Base-by-base conservation (phyloP, 2,113 vertebrate genomes). In the Eublepharis macularius region DNA sequence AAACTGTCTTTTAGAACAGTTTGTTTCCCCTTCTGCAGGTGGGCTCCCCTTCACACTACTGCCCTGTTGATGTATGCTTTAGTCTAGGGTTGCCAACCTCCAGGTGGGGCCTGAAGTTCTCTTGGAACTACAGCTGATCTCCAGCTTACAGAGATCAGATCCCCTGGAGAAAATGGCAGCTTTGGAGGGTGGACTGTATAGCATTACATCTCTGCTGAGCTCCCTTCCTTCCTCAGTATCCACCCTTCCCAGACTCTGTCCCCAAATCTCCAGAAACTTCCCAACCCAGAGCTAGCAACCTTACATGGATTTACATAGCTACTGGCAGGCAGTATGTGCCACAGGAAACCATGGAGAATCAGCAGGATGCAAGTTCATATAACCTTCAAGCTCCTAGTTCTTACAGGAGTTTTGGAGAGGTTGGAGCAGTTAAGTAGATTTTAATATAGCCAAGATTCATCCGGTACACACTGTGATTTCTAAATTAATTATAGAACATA, bases 21-120 rank as follows among this genome's bases (percentile, higher is more conserved):
- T 13, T 73, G 43, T 74, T 74, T 72, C 70, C n/a, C 34, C 34
- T 65, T 65, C n/a, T 1, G 39, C 49, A 14, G 36, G 47, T 4
- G 74, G 4, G 5, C 51, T 57, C 24, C 36, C 34, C 0, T 11
- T 0, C 0, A 0, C 2, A 0, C 10, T 49, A 12, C 12, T 29
- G 11, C 14, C 32, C 34, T 21, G 14, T 6, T 84, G 36, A 39
- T 60, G 32, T 57, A 39, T 74, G 45, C 51, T 41, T 32, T 47
- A 2, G 21, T 24, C 51, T 21, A 17, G 60, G 21, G 57, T 60
- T 60, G 57, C 57, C 19, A 24, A 24, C 57, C 1, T 21, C 57
- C 57, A 60, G 57, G 6, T 24, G 6, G 57, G 21, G 17, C 17
- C 51, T 19, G 51, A 21, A 60, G 57, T 60, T 63, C 19, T 63